phyloP scores from a whole-genome alignment of 2,888 invertebrate genomes.

The Perizoma affinitatum region DNA sequence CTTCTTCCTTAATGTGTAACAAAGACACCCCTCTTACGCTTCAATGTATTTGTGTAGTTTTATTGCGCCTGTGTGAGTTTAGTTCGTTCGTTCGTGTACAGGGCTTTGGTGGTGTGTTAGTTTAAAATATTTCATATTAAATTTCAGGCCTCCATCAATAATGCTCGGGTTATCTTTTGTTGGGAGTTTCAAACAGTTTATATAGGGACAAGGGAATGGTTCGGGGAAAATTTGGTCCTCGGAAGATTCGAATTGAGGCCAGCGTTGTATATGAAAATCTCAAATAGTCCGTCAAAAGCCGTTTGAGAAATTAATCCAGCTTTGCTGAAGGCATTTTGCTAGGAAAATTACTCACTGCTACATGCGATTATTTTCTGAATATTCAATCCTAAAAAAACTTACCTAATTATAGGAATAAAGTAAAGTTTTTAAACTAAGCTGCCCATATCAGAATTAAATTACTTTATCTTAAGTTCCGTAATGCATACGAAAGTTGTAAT shows the following conservation, averaged over 20 bases:
- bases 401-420: neutral
- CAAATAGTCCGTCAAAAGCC: neutral
- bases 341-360: too few relatives aligned
- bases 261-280: slow-evolving; percentile 7
- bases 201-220: slow-evolving; percentile 22
- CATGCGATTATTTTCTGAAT: too few relatives aligned
- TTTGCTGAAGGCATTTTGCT: too few relatives aligned
- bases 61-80: slow-evolving; percentile 63
- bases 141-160: slow-evolving; percentile 80
- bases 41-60: slow-evolving; percentile 72
- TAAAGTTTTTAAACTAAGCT: slow-evolving; percentile 17
- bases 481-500: slow-evolving; percentile 38
- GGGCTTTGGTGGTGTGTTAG: slow-evolving; percentile 48
- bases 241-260: slow-evolving; percentile 25
- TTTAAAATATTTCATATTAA: slow-evolving; percentile 82
- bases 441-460: slow-evolving; percentile 23
- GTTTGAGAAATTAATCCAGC: neutral
- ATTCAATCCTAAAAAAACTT: neutral
- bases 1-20: slow-evolving; percentile 83
- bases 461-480: slow-evolving; percentile 28
- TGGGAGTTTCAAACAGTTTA: slow-evolving; percentile 46
- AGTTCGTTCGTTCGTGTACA: slow-evolving; percentile 49
- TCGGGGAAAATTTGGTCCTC: slow-evolving; percentile 11
- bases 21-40: slow-evolving; percentile 82
- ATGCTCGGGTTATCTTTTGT: slow-evolving; percentile 72